These are phyloP conservation scores for Myrmecobius fasciatus DNA, from an alignment of 2,113 vertebrate species.

Conservation along the genomic window DNA sequence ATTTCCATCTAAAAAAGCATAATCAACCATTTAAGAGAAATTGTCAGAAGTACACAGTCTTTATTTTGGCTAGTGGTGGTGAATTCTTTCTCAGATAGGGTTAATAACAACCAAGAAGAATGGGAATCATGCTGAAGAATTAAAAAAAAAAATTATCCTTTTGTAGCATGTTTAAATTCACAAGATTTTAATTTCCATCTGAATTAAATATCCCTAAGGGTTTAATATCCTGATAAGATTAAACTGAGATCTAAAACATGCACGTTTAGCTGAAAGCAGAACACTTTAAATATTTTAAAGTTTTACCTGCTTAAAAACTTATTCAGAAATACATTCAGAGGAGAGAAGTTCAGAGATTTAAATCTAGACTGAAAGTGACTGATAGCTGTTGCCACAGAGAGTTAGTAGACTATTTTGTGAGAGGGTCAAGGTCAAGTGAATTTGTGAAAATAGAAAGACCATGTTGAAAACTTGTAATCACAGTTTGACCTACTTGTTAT, in stretches of 20 bases:
- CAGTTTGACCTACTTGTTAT: neutral
- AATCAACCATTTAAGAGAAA: neutral
- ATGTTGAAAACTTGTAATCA: neutral
- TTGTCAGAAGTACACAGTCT: neutral
- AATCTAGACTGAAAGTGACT: neutral
- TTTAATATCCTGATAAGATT: constrained; percentile 5
- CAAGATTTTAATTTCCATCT: neutral
- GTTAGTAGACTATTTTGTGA: neutral
- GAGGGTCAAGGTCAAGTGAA: neutral
- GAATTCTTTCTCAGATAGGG: neutral
- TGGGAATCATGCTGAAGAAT: neutral
- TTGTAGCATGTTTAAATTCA: neutral
- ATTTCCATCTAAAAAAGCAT: neutral
- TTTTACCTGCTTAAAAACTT: neutral
- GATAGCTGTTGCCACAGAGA: neutral
- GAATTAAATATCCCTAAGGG: constrained; percentile 11
- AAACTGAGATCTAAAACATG: neutral
- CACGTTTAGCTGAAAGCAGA: neutral
- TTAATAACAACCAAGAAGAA: neutral
- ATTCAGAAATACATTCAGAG: neutral
- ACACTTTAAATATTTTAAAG: neutral
- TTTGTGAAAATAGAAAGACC: neutral
- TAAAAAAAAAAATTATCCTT: neutral
- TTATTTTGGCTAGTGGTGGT: neutral
- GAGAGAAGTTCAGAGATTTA: neutral